Conservation (phyloP, 2,888 invertebrate species). For the Parnassius mnemosyne region DNA sequence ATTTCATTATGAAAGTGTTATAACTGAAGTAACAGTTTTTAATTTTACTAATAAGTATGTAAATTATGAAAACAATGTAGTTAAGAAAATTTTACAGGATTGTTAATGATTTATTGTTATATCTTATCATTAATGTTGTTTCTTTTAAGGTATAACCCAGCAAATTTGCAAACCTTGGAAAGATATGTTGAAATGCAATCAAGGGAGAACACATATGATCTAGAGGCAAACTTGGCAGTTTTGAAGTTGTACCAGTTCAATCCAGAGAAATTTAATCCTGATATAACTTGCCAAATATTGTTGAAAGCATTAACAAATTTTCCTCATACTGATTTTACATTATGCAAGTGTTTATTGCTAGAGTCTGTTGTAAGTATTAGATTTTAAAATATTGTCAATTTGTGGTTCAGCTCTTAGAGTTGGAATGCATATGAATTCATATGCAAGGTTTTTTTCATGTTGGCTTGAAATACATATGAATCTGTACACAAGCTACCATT, state of each 20-base stretch:
- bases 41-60: no score
- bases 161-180: conserved; percentile 94
- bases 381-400: background rate
- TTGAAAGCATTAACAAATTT: conserved; percentile 97
- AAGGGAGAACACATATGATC: conserved; percentile 95
- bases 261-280: conserved; percentile 90
- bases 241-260: conserved; percentile 98
- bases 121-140: conserved; percentile 34
- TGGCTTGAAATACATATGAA: no score
- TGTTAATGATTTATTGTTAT: no score
- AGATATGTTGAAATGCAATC: conserved; percentile 96
- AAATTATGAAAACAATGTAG: no score
- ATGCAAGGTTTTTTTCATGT: background rate
- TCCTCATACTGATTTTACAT: conserved; percentile 98
- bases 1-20: no score
- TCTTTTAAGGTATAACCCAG: conserved; percentile 93
- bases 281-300: conserved; percentile 93
- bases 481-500: no score
- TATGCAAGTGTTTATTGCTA: conserved; percentile 97
- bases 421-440: no score
- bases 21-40: no score
- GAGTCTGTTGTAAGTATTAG: conserved; percentile 77
- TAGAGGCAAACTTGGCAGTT: conserved; percentile 98
- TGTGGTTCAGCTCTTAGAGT: no score
- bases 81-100: no score